Evolutionary conservation across 2,888 invertebrate species (phyloP).

Genomic region (Lumbricus terrestris): DNA sequence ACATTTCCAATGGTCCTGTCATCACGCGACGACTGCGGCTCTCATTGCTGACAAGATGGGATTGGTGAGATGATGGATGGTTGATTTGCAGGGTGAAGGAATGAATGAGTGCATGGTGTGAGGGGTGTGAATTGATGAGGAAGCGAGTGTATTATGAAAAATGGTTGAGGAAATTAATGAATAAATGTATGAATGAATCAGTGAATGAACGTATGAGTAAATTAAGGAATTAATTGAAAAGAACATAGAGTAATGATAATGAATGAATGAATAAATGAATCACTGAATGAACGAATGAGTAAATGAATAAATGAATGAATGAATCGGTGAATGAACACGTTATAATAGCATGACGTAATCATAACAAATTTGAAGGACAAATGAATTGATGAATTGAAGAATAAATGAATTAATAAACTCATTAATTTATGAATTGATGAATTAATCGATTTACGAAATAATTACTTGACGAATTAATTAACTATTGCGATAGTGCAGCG

Average conservation of each 20-base stretch:
- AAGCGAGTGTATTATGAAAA: neutral
- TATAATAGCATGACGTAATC: no score
- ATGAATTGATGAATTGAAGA: no score
- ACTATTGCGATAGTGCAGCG: no score
- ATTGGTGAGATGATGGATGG: neutral
- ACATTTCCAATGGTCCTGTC: constrained; percentile 36
- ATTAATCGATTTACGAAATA: no score
- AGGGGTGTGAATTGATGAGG: neutral
- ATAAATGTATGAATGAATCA: neutral
- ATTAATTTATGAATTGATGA: no score
- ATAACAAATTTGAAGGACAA: no score
- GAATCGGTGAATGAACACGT: neutral
- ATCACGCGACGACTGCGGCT: neutral
- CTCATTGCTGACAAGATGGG: neutral
- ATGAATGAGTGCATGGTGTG: neutral
- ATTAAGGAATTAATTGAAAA: neutral
- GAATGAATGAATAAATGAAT: neutral
- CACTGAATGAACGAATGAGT: neutral
- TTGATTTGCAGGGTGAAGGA: neutral
- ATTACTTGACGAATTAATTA: no score
- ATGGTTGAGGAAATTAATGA: neutral
- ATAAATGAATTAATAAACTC: no score
- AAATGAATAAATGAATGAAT: neutral
- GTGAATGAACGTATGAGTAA: neutral
- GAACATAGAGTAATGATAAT: no score